Conservation (phyloP, 2,888 invertebrate species). For the Eupithecia subumbrata region DNA sequence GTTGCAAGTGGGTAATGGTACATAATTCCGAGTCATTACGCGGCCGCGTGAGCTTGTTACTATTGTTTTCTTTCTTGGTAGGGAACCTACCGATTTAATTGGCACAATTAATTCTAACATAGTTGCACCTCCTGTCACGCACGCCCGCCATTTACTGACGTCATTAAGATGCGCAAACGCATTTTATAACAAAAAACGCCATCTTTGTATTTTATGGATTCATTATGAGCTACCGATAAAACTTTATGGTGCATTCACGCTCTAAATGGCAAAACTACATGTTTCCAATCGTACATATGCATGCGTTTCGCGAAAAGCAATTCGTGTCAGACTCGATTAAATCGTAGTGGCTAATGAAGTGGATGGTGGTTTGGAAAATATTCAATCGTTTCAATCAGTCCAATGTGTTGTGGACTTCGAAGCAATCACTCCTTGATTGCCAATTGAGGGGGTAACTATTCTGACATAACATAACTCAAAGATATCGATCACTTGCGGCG, state of each 20-base stretch:
- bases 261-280: conserved; percentile 57
- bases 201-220: conserved; percentile 59
- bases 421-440: conserved; percentile 72
- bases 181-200: conserved; percentile 65
- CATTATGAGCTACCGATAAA: conserved; percentile 63
- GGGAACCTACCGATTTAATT: conserved; percentile 67
- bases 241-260: conserved; percentile 60
- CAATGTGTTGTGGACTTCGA: conserved; percentile 75
- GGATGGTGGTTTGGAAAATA: conserved; percentile 64
- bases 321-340: conserved; percentile 47
- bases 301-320: conserved; percentile 34
- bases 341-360: conserved; percentile 39
- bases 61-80: conserved; percentile 78
- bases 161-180: conserved; percentile 73
- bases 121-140: conserved; percentile 68
- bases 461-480: conserved; percentile 78
- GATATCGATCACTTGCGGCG: conserved; percentile 76
- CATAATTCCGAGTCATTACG: conserved; percentile 69
- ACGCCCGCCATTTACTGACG: conserved; percentile 58
- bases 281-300: conserved; percentile 32
- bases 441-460: conserved; percentile 83
- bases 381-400: conserved; percentile 72
- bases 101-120: conserved; percentile 77
- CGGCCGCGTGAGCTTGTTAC: conserved; percentile 55
- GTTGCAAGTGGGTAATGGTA: conserved; percentile 67